Percentiles rank a stretch among this genome's conserved stretches.
Conservation (phyloP, 2,113 vertebrate genomes). For the Callorhinus ursinus region DNA sequence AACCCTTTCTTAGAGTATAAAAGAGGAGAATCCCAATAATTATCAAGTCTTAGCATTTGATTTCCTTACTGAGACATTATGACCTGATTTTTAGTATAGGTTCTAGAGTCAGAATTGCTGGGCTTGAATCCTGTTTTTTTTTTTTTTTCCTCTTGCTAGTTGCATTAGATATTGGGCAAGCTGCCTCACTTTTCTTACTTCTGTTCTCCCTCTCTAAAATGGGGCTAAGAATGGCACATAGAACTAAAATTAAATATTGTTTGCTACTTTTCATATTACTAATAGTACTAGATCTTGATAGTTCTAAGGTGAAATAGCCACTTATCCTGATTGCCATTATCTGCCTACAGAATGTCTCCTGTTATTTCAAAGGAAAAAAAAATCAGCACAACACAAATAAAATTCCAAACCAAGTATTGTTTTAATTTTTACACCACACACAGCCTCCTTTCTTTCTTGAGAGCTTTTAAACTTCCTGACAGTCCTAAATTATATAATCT, state of each 20-base stretch:
- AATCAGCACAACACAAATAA: slow-evolving; percentile 83
- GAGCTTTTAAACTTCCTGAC: slow-evolving; percentile 76
- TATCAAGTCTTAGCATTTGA: background rate
- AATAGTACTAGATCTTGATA: slow-evolving; percentile 79
- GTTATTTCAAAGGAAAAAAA: slow-evolving; percentile 81
- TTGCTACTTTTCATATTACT: slow-evolving; percentile 68
- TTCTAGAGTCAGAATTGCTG: background rate
- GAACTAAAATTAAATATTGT: background rate
- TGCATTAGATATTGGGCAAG: background rate
- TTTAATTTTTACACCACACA: slow-evolving; percentile 80
- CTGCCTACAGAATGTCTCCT: slow-evolving; percentile 76
- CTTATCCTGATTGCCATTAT: slow-evolving; percentile 77
- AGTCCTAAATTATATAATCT: slow-evolving; percentile 66
- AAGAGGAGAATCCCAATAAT: background rate
- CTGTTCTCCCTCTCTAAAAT: background rate
- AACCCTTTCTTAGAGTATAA: background rate
- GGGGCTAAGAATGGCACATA: background rate
- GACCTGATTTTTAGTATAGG: background rate
- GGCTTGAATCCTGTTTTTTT: background rate
- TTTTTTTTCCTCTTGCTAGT: background rate
- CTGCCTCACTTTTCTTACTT: background rate
- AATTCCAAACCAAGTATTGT: slow-evolving; percentile 77
- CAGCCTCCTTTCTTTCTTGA: slow-evolving; percentile 76
- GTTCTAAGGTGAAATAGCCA: slow-evolving; percentile 82
- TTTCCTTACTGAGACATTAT: background rate